Evolutionary conservation across 2,888 invertebrate genomes (phyloP).

Genomic region (Acanthococcus lagerstroemiae): DNA sequence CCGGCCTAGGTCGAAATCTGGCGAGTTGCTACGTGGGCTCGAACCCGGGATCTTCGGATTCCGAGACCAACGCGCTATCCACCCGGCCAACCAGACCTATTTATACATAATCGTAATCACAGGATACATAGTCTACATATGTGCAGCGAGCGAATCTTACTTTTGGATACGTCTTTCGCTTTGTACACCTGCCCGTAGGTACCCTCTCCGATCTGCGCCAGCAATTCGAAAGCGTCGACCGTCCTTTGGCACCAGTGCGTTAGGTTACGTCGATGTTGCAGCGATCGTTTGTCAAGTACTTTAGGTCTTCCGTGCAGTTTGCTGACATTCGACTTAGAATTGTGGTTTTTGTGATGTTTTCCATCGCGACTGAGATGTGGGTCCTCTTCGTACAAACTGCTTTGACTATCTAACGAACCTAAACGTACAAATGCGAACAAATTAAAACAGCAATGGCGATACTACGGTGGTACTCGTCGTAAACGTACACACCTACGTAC

Average conservation of each 20-base stretch:
- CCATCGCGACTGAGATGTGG: neutral
- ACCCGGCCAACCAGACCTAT: neutral
- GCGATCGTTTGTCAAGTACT: constrained; percentile 14
- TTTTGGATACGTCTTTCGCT: constrained; percentile 58
- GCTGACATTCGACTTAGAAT: neutral
- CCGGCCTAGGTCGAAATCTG: too few species aligned
- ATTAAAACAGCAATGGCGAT: neutral
- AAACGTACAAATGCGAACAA: neutral
- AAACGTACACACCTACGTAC: too few species aligned
- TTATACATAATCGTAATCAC: too few species aligned
- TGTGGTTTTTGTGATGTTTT: constrained; percentile 11
- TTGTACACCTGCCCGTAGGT: constrained; percentile 99
- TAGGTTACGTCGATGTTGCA: constrained; percentile 20
- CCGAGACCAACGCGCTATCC: too few species aligned
- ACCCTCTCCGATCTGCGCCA: constrained; percentile 96
- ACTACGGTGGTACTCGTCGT: neutral
- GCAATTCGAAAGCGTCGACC: constrained; percentile 91
- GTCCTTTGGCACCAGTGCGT: constrained; percentile 84
- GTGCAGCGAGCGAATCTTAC: neutral
- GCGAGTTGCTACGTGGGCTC: too few species aligned
- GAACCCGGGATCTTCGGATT: too few species aligned
- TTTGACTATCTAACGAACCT: neutral
- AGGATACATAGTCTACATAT: too few species aligned
- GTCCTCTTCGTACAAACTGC: constrained; percentile 6
- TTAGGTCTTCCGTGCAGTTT: constrained; percentile 11